Evolutionary conservation across 2,113 vertebrate genomes (phyloP).

Genomic region (Mastomys coucha): DNA sequence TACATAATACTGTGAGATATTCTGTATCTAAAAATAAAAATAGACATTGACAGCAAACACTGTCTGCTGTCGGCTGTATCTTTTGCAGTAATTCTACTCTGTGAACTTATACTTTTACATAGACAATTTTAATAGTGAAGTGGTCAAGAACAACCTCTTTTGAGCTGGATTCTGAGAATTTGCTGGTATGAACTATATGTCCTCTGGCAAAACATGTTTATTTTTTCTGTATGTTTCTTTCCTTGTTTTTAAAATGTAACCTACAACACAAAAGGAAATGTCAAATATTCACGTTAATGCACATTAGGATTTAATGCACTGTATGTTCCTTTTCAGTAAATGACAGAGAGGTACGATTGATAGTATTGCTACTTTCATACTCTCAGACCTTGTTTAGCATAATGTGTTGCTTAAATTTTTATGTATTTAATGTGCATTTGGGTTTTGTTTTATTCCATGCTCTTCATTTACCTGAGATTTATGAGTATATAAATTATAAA

Average conservation of each 20-base stretch:
- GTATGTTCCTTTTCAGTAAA: background rate
- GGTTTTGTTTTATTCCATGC: background rate
- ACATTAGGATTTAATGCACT: background rate
- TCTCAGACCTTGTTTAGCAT: background rate
- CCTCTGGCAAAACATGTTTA: background rate
- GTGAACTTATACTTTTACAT: background rate
- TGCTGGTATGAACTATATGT: background rate
- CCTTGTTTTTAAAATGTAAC: background rate
- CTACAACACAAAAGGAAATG: background rate
- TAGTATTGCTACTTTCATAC: background rate
- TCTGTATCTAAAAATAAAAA: background rate
- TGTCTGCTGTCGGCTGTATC: background rate
- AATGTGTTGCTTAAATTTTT: background rate
- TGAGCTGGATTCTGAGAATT: background rate
- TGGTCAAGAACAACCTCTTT: background rate
- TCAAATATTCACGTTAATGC: background rate
- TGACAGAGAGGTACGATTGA: background rate
- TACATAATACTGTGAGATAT: background rate
- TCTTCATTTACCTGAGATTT: background rate
- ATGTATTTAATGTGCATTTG: background rate
- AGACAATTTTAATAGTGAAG: background rate
- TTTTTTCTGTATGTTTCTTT: background rate
- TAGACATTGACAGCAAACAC: background rate
- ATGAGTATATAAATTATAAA: background rate
- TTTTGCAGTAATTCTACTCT: background rate